These are phyloP conservation scores for Chauna torquata DNA, from an alignment of 2,113 vertebrate species.

Conservation along the genomic window DNA sequence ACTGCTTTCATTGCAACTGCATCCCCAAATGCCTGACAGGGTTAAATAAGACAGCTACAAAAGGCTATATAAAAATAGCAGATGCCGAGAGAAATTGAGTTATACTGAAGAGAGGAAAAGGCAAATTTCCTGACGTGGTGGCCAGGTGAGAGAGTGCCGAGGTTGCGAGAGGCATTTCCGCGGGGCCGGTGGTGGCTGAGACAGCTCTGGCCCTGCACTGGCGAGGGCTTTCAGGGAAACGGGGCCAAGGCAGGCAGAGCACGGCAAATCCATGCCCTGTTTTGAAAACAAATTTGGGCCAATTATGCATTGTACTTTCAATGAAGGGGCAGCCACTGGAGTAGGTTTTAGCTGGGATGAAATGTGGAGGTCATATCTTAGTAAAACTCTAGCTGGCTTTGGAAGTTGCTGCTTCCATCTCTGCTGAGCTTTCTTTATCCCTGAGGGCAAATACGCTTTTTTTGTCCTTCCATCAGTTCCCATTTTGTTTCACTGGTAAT, in stretches of 20 bases:
- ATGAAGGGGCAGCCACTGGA: background rate
- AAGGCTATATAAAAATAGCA: conserved; percentile 2
- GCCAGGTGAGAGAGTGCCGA: background rate
- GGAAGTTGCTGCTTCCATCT: background rate
- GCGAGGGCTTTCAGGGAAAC: fast-evolving
- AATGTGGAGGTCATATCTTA: background rate
- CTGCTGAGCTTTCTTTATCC: background rate
- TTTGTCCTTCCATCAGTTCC: background rate
- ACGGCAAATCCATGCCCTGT: background rate
- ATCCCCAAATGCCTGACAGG: background rate
- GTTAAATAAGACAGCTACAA: background rate
- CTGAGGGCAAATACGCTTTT: background rate
- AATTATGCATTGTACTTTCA: background rate
- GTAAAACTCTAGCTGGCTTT: background rate
- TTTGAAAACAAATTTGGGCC: background rate
- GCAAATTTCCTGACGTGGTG: fast-evolving
- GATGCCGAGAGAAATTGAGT: background rate
- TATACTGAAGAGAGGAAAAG: background rate
- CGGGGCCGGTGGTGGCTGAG: fast-evolving
- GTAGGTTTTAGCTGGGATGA: background rate
- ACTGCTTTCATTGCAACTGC: background rate
- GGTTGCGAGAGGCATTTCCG: background rate
- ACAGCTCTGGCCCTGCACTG: background rate
- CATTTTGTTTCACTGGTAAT: background rate
- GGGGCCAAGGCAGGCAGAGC: background rate